phyloP scores from a whole-genome alignment of 2,113 vertebrate species.

The Corvus moneduloides region DNA sequence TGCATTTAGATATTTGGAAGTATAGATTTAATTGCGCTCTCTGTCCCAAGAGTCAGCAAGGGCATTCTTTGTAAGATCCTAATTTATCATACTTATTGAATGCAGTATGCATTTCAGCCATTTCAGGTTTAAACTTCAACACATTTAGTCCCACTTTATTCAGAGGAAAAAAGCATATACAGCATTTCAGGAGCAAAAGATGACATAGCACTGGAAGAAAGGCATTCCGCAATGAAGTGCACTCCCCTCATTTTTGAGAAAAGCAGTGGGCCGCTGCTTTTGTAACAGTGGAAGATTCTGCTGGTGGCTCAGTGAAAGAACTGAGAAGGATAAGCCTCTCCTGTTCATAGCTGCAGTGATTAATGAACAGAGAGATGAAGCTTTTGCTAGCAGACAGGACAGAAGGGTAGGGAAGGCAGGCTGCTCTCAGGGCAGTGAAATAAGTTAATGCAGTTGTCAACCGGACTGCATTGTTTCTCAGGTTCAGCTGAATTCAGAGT shows the following conservation, averaged over 20 bases:
- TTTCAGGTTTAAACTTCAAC: not conserved
- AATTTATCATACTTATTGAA: constrained; percentile 26
- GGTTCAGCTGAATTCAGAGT: not conserved
- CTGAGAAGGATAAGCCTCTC: not conserved
- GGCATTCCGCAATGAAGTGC: accelerated
- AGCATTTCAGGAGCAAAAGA: not conserved
- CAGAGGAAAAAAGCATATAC: not conserved
- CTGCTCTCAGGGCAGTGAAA: not conserved
- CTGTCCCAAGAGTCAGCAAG: constrained; percentile 8
- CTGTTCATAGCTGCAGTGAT: not conserved
- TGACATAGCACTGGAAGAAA: not conserved
- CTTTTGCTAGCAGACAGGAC: not conserved
- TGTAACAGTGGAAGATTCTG: not conserved
- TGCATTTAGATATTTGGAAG: not conserved
- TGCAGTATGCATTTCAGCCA: constrained; percentile 2
- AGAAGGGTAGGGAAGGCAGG: not conserved
- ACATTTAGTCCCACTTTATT: not conserved
- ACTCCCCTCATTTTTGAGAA: not conserved
- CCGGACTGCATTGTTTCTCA: not conserved
- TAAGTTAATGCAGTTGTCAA: not conserved
- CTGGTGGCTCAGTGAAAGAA: not conserved
- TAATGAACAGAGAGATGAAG: not conserved
- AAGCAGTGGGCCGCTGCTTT: not conserved
- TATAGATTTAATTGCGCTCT: not conserved
- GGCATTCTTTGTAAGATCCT: not conserved